Percentiles rank a stretch among this genome's conserved stretches.
These are phyloP conservation scores for Neoaliturus tenellus DNA, from an alignment of 2,888 invertebrate species.

Conservation along the genomic window DNA sequence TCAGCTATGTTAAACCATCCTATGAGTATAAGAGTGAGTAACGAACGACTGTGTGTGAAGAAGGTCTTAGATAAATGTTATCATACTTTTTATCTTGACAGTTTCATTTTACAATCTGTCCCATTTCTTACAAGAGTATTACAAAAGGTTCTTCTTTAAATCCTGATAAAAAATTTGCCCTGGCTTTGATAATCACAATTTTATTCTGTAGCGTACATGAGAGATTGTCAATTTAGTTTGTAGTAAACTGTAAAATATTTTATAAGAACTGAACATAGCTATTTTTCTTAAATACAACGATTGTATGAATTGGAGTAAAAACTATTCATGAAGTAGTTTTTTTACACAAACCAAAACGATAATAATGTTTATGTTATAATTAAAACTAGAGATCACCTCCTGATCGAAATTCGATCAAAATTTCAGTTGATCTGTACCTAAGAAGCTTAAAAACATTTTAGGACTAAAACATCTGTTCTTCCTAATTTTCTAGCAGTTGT, in stretches of 20 bases:
- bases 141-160: not conserved
- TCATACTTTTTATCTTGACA: constrained; percentile 43
- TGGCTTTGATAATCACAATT: not conserved
- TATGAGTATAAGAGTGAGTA: not conserved
- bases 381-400: too few relatives aligned
- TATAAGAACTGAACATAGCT: not conserved
- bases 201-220: not conserved
- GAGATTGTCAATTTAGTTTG: too few relatives aligned
- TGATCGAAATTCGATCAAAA: too few relatives aligned
- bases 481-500: too few relatives aligned
- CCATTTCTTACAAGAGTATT: not conserved
- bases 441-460: too few relatives aligned
- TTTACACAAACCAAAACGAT: too few relatives aligned
- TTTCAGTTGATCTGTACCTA: too few relatives aligned
- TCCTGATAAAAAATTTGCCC: not conserved
- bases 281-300: not conserved
- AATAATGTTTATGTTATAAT: too few relatives aligned
- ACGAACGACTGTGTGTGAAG: constrained; percentile 7
- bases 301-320: too few relatives aligned
- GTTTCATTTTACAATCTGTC: constrained; percentile 31
- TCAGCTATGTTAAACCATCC: not conserved
- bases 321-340: too few relatives aligned
- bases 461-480: too few relatives aligned
- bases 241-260: not conserved
- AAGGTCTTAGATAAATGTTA: constrained; percentile 22